Conservation (phyloP, 2,113 vertebrate species). For the Nicator chloris region DNA sequence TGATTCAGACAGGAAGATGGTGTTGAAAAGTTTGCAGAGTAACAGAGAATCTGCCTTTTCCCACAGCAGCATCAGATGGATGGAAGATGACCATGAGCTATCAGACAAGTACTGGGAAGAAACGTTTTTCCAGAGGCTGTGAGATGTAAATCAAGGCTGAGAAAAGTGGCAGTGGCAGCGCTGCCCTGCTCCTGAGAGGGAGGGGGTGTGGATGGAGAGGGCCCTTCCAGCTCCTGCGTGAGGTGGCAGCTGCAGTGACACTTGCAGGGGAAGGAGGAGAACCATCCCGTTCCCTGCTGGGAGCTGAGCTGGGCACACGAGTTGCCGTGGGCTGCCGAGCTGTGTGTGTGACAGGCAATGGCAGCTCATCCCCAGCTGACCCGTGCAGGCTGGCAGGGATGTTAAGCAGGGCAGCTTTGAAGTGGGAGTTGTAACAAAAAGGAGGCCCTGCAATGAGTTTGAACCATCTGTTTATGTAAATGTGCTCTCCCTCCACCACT, state of each 20-base stretch:
- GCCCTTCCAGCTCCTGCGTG: accelerated
- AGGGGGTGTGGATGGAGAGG: background rate
- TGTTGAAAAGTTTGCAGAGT: background rate
- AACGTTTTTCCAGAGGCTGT: background rate
- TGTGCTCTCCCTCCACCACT: background rate
- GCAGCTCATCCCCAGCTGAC: background rate
- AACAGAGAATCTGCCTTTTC: background rate
- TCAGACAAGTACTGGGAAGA: background rate
- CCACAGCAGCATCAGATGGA: background rate
- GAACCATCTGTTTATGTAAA: background rate
- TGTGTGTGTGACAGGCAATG: background rate
- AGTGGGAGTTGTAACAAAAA: background rate
- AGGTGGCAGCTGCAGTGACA: background rate
- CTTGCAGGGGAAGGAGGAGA: background rate
- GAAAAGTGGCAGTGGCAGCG: accelerated
- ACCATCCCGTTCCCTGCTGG: background rate
- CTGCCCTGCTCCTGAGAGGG: background rate
- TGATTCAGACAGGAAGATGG: background rate
- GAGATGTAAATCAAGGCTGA: background rate
- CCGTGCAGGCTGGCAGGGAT: background rate
- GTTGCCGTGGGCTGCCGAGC: accelerated
- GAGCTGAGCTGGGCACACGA: background rate
- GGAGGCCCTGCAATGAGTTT: background rate
- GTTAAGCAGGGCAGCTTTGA: background rate
- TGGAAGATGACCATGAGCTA: background rate